phyloP scores from a whole-genome alignment of 1,140 invertebrate species.

The Chironomus tepperi region DNA sequence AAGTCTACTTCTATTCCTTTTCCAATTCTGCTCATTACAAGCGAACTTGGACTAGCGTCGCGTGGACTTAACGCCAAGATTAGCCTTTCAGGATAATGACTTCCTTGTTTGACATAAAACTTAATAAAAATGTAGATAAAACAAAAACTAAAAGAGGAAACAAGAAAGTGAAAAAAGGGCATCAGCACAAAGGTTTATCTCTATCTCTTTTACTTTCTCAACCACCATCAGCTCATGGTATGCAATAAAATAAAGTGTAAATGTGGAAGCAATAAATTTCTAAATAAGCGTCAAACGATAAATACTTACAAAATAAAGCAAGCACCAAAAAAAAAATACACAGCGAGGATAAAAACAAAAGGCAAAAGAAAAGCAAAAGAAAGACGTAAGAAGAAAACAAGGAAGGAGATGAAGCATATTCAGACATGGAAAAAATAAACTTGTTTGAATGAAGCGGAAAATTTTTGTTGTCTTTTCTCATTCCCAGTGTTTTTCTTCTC shows the following conservation, averaged over 20 bases:
- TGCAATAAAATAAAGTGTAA: neutral
- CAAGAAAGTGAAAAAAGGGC: no score
- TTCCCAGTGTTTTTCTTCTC: no score
- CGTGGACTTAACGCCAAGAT: no score
- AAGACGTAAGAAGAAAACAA: neutral
- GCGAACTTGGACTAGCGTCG: no score
- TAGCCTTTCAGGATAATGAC: no score
- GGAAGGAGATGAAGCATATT: neutral
- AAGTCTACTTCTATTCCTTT: no score
- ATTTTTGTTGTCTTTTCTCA: neutral
- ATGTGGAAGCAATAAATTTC: slow-evolving; percentile 7
- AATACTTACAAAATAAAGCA: neutral
- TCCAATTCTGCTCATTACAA: no score
- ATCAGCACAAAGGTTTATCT: neutral
- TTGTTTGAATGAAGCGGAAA: slow-evolving; percentile 12
- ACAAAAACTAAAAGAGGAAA: no score
- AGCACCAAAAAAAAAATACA: neutral
- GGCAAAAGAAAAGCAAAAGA: no score
- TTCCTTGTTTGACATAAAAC: no score
- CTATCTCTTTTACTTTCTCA: neutral
- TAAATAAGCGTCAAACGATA: slow-evolving; percentile 1
- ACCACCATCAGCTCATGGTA: neutral
- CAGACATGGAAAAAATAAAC: slow-evolving; percentile 13
- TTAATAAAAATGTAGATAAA: no score
- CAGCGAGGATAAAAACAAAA: neutral